Base-by-base conservation (phyloP, 2,113 vertebrate species). In the Pteropus alecto region DNA sequence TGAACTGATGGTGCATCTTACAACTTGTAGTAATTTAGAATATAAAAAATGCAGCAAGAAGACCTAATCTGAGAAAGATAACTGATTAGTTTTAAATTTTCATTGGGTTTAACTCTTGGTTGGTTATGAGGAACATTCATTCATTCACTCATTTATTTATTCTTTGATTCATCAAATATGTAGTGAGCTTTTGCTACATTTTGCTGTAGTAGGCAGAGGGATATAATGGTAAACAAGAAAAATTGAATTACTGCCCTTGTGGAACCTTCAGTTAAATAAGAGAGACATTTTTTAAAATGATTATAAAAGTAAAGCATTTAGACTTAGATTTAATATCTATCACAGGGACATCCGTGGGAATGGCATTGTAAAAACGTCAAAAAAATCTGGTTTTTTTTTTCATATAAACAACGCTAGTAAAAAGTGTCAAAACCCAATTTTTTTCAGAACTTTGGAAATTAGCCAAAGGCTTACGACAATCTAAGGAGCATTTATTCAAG, bases 301-400 rank as follows among this genome's bases (percentile, higher is more conserved):
- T 81, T 63, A 46, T 70, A 74, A 93, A 87, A 87, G 60, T 54
- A 85, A 95, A 95, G 9, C n/a, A 74, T 84, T 93, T 70, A 74
- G 16, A 46, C 18, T 78, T 33, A n/a, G 77, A 81, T 76, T 79
- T 84, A 88, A 90, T 28, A n/a, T 65, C 28, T 33, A 60, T 33
- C 48, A 74, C 28, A 84, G 68, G 56, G 43, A 33, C 22, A 87
- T 78, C 70, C 43, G 9, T 43, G 12, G 30, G 3, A 87, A 79
- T 13, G 33, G 7, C 46, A 58, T 7, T 79, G 28, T 35, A 87
- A 89, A 73, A 46, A 77, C 6, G 68, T 48, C 15, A 63, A 48
- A 95, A 95, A 38, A 86, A 60, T 60, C 48, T 38, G 19, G 24
- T 87, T 14, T 91, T 14, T 91, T 15, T 51, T 51, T 51, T 51